A percentile compares a stretch with the other conserved stretches of the same genome.
These are phyloP conservation scores for Drosophila nr. perissopoda DNA, from an alignment of 2,888 invertebrate species.

Conservation along the genomic window DNA sequence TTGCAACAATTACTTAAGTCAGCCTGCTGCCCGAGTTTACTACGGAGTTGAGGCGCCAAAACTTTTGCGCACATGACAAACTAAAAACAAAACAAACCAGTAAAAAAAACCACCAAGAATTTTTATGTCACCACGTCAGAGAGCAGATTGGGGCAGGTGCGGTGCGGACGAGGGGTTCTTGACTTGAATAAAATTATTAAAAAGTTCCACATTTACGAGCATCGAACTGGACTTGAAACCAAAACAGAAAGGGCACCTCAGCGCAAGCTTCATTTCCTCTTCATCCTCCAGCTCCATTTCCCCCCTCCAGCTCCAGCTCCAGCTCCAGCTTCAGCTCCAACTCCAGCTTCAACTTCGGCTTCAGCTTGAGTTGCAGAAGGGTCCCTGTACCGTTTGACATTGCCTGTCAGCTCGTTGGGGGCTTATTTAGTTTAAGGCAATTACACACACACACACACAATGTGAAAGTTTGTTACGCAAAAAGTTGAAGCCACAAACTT, in stretches of 20 bases:
- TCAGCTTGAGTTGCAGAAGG: conserved; percentile 29
- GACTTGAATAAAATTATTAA: conserved; percentile 48
- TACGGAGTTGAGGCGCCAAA: conserved; percentile 18
- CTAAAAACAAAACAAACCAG: neutral
- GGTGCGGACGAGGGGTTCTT: conserved; percentile 1
- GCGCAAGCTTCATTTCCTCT: conserved; percentile 4
- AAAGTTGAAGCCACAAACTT: conserved; percentile 53
- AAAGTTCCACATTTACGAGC: conserved; percentile 51
- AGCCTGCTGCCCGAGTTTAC: conserved; percentile 20
- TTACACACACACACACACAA: conserved; percentile 14
- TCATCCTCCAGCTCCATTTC: neutral
- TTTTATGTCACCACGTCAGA: conserved; percentile 18
- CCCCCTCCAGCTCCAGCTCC: neutral
- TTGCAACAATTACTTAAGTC: conserved; percentile 37
- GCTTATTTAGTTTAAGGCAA: conserved; percentile 52
- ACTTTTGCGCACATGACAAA: conserved; percentile 14
- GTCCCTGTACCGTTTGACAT: conserved; percentile 37
- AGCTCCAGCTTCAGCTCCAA: neutral
- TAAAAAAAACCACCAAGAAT: conserved; percentile 5
- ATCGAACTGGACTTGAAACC: conserved; percentile 31
- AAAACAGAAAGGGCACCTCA: neutral
- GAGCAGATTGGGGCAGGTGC: neutral
- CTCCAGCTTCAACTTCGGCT: conserved; percentile 13
- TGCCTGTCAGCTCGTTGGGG: conserved; percentile 40
- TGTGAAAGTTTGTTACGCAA: conserved; percentile 43